phyloP scores from a whole-genome alignment of 2,113 vertebrate species.

The Labeo catla region DNA sequence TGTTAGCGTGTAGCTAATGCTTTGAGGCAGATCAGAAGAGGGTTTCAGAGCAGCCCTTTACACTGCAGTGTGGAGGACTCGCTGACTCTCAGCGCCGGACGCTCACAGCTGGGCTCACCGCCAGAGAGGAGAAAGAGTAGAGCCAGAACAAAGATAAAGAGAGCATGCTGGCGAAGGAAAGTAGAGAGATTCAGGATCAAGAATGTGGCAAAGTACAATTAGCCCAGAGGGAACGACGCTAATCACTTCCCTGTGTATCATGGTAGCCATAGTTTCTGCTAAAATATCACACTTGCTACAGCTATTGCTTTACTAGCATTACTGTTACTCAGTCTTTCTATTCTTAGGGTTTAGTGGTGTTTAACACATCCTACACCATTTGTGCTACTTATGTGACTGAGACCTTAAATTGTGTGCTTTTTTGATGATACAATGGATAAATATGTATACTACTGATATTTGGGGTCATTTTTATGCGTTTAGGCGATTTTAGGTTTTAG shows the following conservation, averaged over 20 bases:
- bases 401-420: neutral
- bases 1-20: conserved; percentile 75
- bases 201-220: conserved; percentile 31
- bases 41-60: conserved; percentile 70
- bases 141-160: conserved; percentile 33
- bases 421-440: neutral
- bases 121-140: conserved; percentile 15
- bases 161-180: conserved; percentile 16
- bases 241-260: conserved; percentile 1
- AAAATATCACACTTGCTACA: neutral
- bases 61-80: conserved; percentile 56
- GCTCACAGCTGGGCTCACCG: conserved; percentile 1
- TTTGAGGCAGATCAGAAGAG: conserved; percentile 72
- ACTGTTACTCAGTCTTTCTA: neutral
- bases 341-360: neutral
- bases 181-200: conserved; percentile 10
- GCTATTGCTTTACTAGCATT: neutral
- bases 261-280: neutral
- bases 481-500: neutral
- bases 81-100: conserved; percentile 57
- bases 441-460: neutral
- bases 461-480: neutral
- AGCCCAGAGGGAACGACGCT: conserved; percentile 20
- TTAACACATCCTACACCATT: neutral
- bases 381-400: neutral